Evolutionary conservation across 2,888 invertebrate genomes (phyloP).

Genomic region (Cerastis rubricosa): DNA sequence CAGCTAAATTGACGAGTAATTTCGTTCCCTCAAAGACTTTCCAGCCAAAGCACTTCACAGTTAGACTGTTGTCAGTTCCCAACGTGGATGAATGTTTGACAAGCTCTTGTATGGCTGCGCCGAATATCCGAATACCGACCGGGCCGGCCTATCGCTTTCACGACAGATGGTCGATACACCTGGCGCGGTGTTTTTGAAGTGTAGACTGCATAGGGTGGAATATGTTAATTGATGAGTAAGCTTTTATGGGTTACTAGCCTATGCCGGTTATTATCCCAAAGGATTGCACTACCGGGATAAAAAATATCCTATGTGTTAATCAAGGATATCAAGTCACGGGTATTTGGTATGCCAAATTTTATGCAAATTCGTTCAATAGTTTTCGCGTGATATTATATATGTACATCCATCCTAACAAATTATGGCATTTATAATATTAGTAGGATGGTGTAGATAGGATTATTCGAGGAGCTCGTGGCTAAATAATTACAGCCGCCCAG

Average conservation of each 20-base stretch:
- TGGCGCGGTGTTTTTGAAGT: neutral
- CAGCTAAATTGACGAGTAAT: neutral
- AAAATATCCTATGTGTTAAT: too few species aligned
- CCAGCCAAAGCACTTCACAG: neutral
- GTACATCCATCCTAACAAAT: too few species aligned
- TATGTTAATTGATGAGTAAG: neutral
- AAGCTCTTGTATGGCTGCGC: slow-evolving; percentile 10
- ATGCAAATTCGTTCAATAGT: too few species aligned
- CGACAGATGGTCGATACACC: slow-evolving; percentile 1
- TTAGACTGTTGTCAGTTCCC: neutral
- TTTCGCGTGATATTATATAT: too few species aligned
- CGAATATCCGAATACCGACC: neutral
- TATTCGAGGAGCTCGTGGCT: too few species aligned
- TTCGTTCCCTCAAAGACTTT: neutral
- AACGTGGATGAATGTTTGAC: slow-evolving; percentile 4
- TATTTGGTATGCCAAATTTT: too few species aligned
- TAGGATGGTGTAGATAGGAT: too few species aligned
- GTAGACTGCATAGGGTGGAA: neutral
- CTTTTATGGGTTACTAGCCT: neutral
- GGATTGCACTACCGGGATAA: too few species aligned
- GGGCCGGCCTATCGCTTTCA: neutral
- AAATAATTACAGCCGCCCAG: too few species aligned
- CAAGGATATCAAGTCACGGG: too few species aligned
- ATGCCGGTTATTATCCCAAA: too few species aligned
- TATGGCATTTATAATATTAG: too few species aligned